Conservation (phyloP, 2,113 vertebrate genomes). For the Chloropsis cyanopogon region DNA sequence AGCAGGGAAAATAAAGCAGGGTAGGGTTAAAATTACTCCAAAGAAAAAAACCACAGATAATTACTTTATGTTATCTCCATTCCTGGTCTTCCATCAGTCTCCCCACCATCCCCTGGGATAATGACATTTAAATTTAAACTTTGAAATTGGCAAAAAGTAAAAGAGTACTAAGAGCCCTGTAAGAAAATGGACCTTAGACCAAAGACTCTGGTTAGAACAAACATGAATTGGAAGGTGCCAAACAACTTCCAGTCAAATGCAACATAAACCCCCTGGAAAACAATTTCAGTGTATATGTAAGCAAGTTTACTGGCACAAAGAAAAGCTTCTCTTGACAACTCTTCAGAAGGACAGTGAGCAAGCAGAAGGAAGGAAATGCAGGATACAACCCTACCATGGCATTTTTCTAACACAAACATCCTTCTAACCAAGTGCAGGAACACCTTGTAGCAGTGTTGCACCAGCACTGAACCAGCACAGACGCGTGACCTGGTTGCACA, state of each 20-base stretch:
- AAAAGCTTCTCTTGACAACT: background rate
- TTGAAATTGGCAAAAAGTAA: background rate
- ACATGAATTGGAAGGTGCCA: background rate
- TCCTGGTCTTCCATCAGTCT: background rate
- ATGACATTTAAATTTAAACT: background rate
- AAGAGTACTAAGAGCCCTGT: background rate
- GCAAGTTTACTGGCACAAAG: background rate
- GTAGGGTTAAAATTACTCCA: background rate
- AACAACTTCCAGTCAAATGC: background rate
- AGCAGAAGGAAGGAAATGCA: background rate
- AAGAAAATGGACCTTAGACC: background rate
- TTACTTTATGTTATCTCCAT: background rate
- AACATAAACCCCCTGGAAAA: background rate
- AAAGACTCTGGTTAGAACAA: background rate
- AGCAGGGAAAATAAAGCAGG: background rate
- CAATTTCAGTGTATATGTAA: background rate
- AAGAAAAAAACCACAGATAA: background rate
- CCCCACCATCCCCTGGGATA: background rate
- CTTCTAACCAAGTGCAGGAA: background rate
- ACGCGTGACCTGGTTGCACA: background rate
- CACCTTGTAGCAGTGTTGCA: background rate
- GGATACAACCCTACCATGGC: fast-evolving
- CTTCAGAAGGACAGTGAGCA: background rate
- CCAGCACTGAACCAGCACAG: background rate
- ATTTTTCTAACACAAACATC: fast-evolving